Evolutionary conservation across 1,140 invertebrate species (phyloP).

Genomic region (Drosophila pruinosa): DNA sequence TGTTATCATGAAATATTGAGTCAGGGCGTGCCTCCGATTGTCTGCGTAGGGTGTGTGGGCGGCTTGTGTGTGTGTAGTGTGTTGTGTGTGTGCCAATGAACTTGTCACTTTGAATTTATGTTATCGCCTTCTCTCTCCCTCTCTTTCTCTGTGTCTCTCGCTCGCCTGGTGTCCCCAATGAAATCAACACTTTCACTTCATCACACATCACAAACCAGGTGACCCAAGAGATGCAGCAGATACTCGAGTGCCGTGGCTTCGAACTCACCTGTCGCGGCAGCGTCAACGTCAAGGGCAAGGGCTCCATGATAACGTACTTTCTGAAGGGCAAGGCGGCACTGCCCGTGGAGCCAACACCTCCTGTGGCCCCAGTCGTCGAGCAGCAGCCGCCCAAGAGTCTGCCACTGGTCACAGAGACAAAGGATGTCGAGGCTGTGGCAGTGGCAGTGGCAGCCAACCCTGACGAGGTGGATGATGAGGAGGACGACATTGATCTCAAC

Average conservation of each 20-base stretch:
- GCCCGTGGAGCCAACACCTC: conserved; percentile 38
- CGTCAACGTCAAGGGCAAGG: conserved; percentile 96
- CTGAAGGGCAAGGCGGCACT: conserved; percentile 85
- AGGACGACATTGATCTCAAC: conserved; percentile 71
- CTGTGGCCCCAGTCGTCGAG: background rate
- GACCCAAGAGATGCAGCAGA: conserved; percentile 93
- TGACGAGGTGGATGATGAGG: background rate
- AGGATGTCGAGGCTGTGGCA: background rate
- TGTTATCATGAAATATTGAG: conserved; percentile 75
- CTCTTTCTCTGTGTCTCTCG: conserved; percentile 9
- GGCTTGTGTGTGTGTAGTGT: conserved; percentile 18
- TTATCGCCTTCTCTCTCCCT: conserved; percentile 31
- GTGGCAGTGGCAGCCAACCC: background rate
- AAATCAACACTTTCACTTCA: conserved; percentile 30
- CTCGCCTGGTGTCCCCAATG: background rate
- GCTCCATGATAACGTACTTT: conserved; percentile 97
- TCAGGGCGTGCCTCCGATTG: conserved; percentile 24
- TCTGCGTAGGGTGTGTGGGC: background rate
- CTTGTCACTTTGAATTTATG: conserved; percentile 75
- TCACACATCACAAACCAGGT: conserved; percentile 84
- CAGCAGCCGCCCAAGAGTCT: background rate
- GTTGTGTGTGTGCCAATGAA: conserved; percentile 53
- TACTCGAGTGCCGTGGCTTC: conserved; percentile 89
- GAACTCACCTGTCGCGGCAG: conserved; percentile 90
- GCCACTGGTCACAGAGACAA: background rate